Base-by-base conservation (phyloP, 2,113 vertebrate species). In the Forbesichthys agassizii region DNA sequence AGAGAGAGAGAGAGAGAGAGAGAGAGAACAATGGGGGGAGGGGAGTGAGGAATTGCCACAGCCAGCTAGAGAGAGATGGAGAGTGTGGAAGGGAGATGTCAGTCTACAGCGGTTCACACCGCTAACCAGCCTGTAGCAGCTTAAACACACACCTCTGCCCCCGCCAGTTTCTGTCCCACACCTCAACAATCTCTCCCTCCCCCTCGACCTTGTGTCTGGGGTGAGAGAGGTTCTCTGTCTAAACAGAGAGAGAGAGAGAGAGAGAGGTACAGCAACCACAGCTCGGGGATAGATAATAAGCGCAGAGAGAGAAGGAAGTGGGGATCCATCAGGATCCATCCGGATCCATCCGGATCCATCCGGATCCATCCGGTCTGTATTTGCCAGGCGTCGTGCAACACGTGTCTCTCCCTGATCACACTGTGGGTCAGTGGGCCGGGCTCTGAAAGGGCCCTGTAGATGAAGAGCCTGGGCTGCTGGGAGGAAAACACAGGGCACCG, bases 101-200 rank as follows among this genome's bases (percentile, higher is more conserved):
- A 90, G 83, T 84, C 75, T 80, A 63, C 90, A 86, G 91, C 90
- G 89, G 82, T 87, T 78, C 74, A 82, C 86, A 87, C 75, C 75
- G 84, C 84, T 88, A 79, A 85, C 83, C 87, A 84, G 88, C 88
- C 89, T 88, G 74, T 84, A 86, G 86, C 85, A 84, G 87, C 49
- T 52, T 14, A 3, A 52, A 12, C 56, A 11, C 56, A 33, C 9
- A 18, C 88, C 88, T 83, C 83, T 80, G 77, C 76, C 75, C 74
- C 77, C 72, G 64, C 80, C 80, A 65, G 67, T 77, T 74, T 63
- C 75, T 73, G 74, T 76, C 78, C 67, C 78, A 76, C 77, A 83
- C 72, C 70, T 71, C 20, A 11, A 52, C 11, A 27, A 27, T 2
- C 27, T 27, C 56, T 20, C 9, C 49, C 55, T 20, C 56, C 80